These are phyloP conservation scores for Pantelozetes paolii DNA, from an alignment of 2,888 invertebrate genomes.

Conservation along the genomic window DNA sequence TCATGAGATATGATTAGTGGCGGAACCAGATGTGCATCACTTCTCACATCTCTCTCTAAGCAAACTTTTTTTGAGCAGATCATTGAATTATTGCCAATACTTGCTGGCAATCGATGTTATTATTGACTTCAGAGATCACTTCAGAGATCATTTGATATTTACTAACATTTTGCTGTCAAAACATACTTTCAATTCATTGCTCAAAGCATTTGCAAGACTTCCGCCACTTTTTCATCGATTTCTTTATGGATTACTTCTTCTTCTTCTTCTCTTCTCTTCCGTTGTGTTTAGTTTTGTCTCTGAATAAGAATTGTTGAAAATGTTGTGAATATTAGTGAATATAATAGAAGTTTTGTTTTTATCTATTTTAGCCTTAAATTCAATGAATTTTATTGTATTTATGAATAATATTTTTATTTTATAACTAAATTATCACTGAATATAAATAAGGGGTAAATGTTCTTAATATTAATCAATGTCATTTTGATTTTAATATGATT, in stretches of 20 bases:
- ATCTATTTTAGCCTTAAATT: too few species aligned
- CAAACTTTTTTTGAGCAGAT: not conserved
- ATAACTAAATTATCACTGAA: too few species aligned
- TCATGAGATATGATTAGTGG: not conserved
- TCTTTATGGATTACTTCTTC: not conserved
- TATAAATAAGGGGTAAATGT: too few species aligned
- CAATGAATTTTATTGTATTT: too few species aligned
- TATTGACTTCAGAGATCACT: too few species aligned
- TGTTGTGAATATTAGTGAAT: too few species aligned
- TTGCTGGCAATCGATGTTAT: not conserved
- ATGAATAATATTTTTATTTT: too few species aligned
- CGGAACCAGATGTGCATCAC: constrained; percentile 14
- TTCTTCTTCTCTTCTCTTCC: not conserved
- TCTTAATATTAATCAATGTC: too few species aligned
- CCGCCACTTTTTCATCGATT: constrained; percentile 18
- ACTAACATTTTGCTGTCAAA: not conserved
- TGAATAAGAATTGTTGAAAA: too few species aligned
- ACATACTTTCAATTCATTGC: not conserved
- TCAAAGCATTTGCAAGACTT: not conserved
- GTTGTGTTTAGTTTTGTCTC: not conserved
- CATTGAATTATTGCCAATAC: not conserved
- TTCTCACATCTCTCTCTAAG: not conserved
- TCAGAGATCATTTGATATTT: not conserved
- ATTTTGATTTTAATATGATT: too few species aligned
- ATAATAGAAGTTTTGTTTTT: not conserved